phyloP scores from a whole-genome alignment of 2,888 invertebrate genomes.

The Pemphredon lugubris region DNA sequence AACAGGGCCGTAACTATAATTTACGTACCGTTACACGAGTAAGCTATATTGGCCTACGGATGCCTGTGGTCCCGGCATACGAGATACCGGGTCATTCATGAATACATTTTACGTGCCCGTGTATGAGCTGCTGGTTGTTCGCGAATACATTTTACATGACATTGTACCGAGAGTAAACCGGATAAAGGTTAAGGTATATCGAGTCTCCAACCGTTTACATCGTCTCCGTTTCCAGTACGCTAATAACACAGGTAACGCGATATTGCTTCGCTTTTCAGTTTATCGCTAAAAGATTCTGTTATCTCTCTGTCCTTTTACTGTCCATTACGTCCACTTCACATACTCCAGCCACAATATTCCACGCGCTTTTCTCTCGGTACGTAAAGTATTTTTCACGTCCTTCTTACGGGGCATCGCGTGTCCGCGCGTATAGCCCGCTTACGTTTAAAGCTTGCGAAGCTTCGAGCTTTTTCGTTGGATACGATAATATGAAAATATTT shows the following conservation, averaged over 20 bases:
- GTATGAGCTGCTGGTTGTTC: constrained; percentile 7
- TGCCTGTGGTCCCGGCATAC: constrained; percentile 3
- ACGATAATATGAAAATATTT: no score
- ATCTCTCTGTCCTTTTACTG: no score
- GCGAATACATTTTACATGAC: constrained; percentile 38
- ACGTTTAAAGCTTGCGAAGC: no score
- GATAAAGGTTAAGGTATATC: constrained; percentile 32
- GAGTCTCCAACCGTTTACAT: constrained; percentile 17
- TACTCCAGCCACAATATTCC: no score
- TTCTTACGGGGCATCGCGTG: no score
- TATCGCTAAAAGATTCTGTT: no score
- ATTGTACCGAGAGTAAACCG: constrained; percentile 7
- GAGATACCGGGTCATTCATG: constrained; percentile 18
- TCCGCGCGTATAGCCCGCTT: no score
- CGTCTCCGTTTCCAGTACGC: constrained; percentile 3
- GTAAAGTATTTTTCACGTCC: no score
- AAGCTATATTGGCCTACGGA: not conserved
- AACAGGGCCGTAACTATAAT: no score
- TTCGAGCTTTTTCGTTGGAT: no score
- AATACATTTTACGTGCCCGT: constrained; percentile 19
- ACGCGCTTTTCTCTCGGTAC: no score
- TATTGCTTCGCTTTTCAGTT: not conserved
- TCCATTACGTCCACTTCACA: no score
- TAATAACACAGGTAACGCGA: constrained; percentile 1
- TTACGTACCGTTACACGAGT: constrained; percentile 18